Evolutionary conservation across 1,140 invertebrate species (phyloP).

Genomic region (Ceratosolen fusciceps): DNA sequence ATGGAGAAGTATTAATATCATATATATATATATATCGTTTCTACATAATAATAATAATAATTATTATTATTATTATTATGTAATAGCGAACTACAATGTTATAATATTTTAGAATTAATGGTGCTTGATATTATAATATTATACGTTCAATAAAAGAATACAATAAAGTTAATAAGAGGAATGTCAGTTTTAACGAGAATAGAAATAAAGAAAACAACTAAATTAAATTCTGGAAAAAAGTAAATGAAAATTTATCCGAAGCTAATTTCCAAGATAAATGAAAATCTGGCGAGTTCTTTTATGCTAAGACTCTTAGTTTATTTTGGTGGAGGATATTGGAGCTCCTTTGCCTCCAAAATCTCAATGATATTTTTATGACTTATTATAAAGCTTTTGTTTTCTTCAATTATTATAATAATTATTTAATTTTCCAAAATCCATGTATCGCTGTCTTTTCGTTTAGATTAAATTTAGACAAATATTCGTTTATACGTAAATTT

Average conservation of each 20-base stretch:
- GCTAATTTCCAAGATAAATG: constrained; percentile 44
- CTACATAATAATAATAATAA: too few relatives aligned
- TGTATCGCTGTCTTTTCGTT: too few relatives aligned
- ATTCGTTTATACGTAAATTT: too few relatives aligned
- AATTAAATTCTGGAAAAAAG: constrained; percentile 1
- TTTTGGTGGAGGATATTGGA: constrained; percentile 1
- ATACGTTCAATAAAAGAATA: neutral
- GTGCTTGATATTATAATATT: neutral
- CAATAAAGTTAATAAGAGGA: constrained; percentile 1
- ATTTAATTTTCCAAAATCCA: too few relatives aligned
- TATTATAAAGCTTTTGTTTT: neutral
- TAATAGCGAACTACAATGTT: too few relatives aligned
- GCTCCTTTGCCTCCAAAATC: constrained; percentile 20
- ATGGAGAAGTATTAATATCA: too few relatives aligned
- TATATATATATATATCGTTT: too few relatives aligned
- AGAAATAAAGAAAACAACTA: neutral
- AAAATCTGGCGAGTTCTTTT: constrained; percentile 26
- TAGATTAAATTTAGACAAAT: too few relatives aligned
- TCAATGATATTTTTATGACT: constrained; percentile 12
- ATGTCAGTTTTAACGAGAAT: neutral
- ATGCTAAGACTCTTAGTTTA: neutral
- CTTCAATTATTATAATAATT: neutral
- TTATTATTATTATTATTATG: too few relatives aligned
- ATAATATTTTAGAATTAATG: too few relatives aligned
- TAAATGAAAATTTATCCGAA: neutral